phyloP scores from a whole-genome alignment of 2,113 vertebrate species.

The Girardinichthys multiradiatus region DNA sequence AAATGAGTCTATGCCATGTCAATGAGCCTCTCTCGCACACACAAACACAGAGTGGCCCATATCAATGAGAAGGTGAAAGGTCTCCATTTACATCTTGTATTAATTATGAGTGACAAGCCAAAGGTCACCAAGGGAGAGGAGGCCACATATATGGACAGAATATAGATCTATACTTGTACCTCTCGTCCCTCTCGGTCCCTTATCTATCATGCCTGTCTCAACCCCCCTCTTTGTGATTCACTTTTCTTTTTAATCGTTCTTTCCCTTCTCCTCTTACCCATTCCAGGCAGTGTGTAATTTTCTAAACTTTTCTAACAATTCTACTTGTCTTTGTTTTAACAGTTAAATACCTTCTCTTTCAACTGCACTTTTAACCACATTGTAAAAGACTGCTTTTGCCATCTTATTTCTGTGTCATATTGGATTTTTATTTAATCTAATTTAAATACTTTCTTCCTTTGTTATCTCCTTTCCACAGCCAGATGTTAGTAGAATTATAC shows the following conservation, averaged over 20 bases:
- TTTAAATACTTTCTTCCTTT: neutral
- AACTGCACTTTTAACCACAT: too few relatives aligned
- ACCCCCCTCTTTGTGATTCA: conserved; percentile 19
- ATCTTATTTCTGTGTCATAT: neutral
- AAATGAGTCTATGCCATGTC: conserved; percentile 73
- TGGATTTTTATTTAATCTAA: neutral
- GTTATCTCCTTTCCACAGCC: neutral
- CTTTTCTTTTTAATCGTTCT: conserved; percentile 15
- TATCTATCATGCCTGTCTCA: conserved; percentile 63
- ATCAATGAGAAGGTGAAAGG: conserved; percentile 84
- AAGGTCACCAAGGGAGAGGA: conserved; percentile 77
- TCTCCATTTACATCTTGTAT: conserved; percentile 84
- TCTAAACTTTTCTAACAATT: neutral
- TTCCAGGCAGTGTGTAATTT: neutral
- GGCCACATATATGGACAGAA: conserved; percentile 74
- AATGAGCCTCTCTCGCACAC: conserved; percentile 67
- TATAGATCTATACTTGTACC: conserved; percentile 75
- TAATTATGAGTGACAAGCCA: conserved; percentile 84
- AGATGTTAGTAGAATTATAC: neutral
- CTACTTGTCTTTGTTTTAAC: neutral
- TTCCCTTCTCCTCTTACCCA: neutral
- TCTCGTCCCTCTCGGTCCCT: conserved; percentile 34
- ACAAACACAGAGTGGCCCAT: conserved; percentile 72
- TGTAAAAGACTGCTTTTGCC: too few relatives aligned
- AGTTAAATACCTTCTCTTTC: neutral